Conservation (phyloP, 2,797 vertebrate species). For the Heliangelus exortis region DNA sequence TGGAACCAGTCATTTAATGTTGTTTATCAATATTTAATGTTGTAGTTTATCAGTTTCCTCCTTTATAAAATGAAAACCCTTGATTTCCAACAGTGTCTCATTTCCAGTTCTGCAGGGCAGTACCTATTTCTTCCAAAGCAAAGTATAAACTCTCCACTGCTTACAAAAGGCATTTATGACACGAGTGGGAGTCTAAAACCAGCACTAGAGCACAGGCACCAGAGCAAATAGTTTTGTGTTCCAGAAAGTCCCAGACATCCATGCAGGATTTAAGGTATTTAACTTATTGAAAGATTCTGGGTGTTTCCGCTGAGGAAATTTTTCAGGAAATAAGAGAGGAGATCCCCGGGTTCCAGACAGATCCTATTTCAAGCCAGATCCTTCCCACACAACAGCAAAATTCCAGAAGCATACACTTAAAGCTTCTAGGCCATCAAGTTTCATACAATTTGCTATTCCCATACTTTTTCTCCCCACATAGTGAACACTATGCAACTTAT, state of each 20-base stretch:
- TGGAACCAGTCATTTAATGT: neutral
- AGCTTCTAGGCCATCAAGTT: neutral
- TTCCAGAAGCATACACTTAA: neutral
- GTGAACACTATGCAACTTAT: neutral
- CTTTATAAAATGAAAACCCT: neutral
- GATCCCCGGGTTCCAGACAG: neutral
- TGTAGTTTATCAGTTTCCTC: neutral
- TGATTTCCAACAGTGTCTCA: neutral
- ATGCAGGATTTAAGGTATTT: neutral
- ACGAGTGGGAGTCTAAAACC: neutral
- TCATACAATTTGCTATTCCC: neutral
- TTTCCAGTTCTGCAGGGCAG: neutral
- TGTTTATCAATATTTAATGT: neutral
- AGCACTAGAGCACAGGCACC: fast-evolving
- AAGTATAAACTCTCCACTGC: neutral
- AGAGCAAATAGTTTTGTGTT: neutral
- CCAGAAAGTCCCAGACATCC: neutral
- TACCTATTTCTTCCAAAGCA: neutral
- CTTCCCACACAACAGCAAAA: neutral
- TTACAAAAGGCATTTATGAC: neutral
- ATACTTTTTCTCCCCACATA: neutral
- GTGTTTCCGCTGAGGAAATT: neutral
- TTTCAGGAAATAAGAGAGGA: neutral
- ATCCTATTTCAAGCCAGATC: neutral
- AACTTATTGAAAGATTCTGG: neutral